Conservation (phyloP, 2,113 vertebrate genomes). For the Pipra filicauda region DNA sequence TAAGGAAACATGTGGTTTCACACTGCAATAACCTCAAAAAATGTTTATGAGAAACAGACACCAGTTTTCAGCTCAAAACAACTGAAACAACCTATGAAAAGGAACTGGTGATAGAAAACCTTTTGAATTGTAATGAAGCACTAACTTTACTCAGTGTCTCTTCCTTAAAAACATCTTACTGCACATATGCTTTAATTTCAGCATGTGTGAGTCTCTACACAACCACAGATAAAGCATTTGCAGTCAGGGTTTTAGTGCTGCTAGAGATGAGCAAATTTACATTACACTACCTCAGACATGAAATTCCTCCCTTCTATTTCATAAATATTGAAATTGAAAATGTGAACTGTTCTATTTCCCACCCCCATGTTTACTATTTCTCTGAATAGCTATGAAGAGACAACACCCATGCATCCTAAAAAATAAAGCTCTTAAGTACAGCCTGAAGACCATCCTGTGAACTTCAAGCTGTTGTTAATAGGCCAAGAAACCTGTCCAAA, state of each 20-base stretch:
- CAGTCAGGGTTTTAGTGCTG: neutral
- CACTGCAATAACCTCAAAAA: neutral
- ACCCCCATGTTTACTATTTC: neutral
- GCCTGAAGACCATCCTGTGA: neutral
- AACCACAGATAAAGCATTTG: neutral
- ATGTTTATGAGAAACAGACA: neutral
- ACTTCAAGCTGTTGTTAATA: neutral
- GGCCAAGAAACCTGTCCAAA: neutral
- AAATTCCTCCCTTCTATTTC: neutral
- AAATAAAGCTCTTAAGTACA: neutral
- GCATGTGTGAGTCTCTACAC: neutral
- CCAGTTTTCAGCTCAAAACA: neutral
- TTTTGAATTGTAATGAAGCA: neutral
- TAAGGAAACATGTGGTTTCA: slow-evolving; percentile 6
- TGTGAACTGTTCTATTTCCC: neutral
- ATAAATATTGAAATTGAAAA: neutral
- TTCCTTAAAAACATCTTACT: neutral
- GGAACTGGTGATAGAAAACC: neutral
- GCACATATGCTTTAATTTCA: neutral
- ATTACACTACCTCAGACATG: neutral
- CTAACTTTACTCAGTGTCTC: neutral
- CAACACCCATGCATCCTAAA: neutral
- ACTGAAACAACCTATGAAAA: neutral
- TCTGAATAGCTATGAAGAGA: neutral
- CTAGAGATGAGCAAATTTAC: neutral